Evolutionary conservation across 2,113 vertebrate species (phyloP), one percentile per base, ranked within the genome.

Genomic region (Limanda limanda): DNA sequence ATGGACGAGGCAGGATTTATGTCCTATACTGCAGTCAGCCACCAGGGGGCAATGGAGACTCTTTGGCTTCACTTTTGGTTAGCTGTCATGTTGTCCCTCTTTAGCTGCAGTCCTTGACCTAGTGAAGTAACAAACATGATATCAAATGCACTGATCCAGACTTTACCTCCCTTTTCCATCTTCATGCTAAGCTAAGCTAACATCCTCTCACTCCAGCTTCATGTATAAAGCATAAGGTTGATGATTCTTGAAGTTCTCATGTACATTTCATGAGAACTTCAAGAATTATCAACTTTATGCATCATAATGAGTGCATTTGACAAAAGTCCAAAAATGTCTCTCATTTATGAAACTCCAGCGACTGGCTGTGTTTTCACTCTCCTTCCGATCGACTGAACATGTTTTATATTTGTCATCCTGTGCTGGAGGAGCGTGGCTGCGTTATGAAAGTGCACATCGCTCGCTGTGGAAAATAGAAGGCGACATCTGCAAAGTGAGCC

Each of bases 401-500:
- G 7, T 74, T 74, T 47, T 40, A 31, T 76, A 70, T 79, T 61
- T 78, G 76, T 37, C 27, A 18, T 63, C 8, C 70, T 54, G 66
- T 60, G 60, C 68, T 23, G 17, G 61, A 86, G 86, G 60, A n/a
- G 75, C 17, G n/a, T 47, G 55, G 57, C 68, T 74, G 78, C 60
- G 55, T 65, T 5, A 1, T 51, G 47, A 61, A 83, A 77, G 83
- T 82, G 72, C 62, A 67, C 52, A 63, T 68, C 62, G 55, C 79
- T 82, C 23, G 1, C 62, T 69, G 61, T 67, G 59, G 42, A 72
- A 92, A 75, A 88, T 83, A 81, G 81, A 88, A 64, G 21, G 71
- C 68, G 81, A 68, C 83, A 89, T 88, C 84, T 87, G 84, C 57
- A 74, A 90, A 85, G 82, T 76, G 84, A 89, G 82, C 76, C 71